Percentiles rank a stretch among this genome's conserved stretches.
Conservation (phyloP, 2,113 vertebrate species). For the Petrocephalus zakoni region DNA sequence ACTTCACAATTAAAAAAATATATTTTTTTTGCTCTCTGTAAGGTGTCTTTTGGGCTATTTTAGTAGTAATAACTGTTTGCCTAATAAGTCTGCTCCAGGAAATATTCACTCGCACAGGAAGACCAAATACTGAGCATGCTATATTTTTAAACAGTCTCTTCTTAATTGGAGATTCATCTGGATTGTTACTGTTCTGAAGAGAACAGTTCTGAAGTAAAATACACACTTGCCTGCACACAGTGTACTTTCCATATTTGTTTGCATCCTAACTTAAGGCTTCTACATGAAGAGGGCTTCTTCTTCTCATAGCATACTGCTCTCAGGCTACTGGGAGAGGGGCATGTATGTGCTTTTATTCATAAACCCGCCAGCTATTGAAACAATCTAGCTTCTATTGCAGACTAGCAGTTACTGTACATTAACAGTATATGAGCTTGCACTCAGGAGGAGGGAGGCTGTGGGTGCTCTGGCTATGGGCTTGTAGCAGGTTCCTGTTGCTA, state of each 20-base stretch:
- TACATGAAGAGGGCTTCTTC: not conserved
- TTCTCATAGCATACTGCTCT: conserved; percentile 26
- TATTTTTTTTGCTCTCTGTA: not conserved
- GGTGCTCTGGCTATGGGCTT: conserved; percentile 28
- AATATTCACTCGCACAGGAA: not conserved
- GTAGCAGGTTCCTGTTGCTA: conserved; percentile 62
- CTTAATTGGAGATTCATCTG: not conserved
- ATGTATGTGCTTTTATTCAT: conserved; percentile 58
- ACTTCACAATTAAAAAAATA: too few relatives aligned
- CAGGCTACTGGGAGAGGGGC: conserved; percentile 33
- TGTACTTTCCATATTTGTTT: not conserved
- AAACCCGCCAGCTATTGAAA: conserved; percentile 48
- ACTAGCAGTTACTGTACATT: conserved; percentile 37
- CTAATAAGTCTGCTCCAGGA: not conserved
- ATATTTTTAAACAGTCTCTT: not conserved
- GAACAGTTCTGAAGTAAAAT: too few relatives aligned
- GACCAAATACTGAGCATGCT: not conserved
- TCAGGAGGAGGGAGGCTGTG: not conserved
- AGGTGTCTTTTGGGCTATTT: not conserved
- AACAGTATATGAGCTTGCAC: conserved; percentile 15
- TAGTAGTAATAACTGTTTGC: not conserved
- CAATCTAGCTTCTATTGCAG: conserved; percentile 50
- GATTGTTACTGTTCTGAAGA: not conserved
- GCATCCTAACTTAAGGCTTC: not conserved
- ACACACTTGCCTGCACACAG: not conserved